A percentile compares a stretch with the other conserved stretches of the same genome.
phyloP scores from a whole-genome alignment of 2,888 invertebrate genomes.

The Ectemnius cavifrons region DNA sequence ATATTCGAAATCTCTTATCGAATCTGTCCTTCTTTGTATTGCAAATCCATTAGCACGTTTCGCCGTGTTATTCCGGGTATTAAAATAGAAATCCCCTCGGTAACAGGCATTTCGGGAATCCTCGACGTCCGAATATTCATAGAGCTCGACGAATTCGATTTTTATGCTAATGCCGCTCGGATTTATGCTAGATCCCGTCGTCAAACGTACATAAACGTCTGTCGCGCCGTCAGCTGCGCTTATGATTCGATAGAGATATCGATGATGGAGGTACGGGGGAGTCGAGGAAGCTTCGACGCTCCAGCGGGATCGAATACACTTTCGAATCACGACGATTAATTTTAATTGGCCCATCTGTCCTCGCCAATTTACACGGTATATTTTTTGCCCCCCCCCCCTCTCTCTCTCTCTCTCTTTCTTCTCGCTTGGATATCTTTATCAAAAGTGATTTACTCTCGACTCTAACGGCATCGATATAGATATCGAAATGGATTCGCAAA shows the following conservation, averaged over 20 bases:
- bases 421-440: slow-evolving; percentile 36
- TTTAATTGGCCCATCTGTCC: slow-evolving; percentile 47
- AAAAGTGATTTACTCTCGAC: slow-evolving; percentile 37
- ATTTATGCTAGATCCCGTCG: background rate
- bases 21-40: no score
- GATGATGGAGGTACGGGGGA: background rate
- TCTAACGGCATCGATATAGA: slow-evolving; percentile 33
- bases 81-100: no score
- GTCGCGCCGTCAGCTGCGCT: background rate
- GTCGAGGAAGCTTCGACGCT: background rate
- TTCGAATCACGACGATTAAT: slow-evolving; percentile 33
- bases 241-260: background rate
- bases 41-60: no score
- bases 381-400: background rate
- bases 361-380: slow-evolving; percentile 9
- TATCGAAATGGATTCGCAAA: slow-evolving; percentile 12
- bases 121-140: no score
- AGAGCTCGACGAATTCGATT: background rate
- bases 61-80: no score
- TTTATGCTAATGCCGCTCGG: slow-evolving; percentile 1
- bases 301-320: slow-evolving; percentile 18
- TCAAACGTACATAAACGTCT: slow-evolving; percentile 4
- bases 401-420: slow-evolving; percentile 1
- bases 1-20: no score
- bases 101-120: no score